These are phyloP conservation scores for Listronotus oregonensis DNA, from an alignment of 1,140 invertebrate species.

Conservation along the genomic window DNA sequence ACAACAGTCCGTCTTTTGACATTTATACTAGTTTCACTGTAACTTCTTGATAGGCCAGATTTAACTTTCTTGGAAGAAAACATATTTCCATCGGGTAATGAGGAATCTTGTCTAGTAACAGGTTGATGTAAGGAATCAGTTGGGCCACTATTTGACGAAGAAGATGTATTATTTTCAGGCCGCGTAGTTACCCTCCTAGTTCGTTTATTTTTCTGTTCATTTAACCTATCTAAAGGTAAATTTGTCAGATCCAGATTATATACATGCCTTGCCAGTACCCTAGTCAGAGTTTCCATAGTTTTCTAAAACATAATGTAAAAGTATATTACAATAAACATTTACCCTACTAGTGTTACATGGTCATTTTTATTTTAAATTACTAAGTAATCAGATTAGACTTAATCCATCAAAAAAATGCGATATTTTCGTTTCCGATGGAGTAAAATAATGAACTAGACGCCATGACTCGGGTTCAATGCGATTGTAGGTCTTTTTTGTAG, in stretches of 20 bases:
- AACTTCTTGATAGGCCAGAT: constrained; percentile 59
- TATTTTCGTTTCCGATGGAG: too few relatives aligned
- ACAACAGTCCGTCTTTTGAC: constrained; percentile 37
- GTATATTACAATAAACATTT: too few relatives aligned
- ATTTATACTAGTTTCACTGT: constrained; percentile 61
- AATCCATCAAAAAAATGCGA: too few relatives aligned
- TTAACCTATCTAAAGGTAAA: constrained; percentile 82
- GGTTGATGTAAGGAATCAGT: constrained; percentile 25
- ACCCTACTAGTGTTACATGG: too few relatives aligned
- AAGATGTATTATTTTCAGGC: constrained; percentile 46
- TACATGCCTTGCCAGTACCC: constrained; percentile 90
- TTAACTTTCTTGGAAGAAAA: constrained; percentile 42
- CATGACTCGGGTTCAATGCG: too few relatives aligned
- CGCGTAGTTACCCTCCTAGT: constrained; percentile 41
- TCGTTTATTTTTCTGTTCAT: constrained; percentile 71
- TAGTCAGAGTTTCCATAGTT: constrained; percentile 93
- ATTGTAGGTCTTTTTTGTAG: too few relatives aligned
- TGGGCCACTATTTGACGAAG: constrained; percentile 16
- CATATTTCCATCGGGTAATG: constrained; percentile 46
- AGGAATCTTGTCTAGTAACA: constrained; percentile 48
- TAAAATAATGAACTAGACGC: too few relatives aligned
- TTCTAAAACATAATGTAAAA: constrained; percentile 66
- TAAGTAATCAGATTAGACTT: too few relatives aligned
- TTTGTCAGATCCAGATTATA: constrained; percentile 91
- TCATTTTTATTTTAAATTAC: too few relatives aligned